Conservation (phyloP, 2,797 vertebrate species). For the Macropodus opercularis region DNA sequence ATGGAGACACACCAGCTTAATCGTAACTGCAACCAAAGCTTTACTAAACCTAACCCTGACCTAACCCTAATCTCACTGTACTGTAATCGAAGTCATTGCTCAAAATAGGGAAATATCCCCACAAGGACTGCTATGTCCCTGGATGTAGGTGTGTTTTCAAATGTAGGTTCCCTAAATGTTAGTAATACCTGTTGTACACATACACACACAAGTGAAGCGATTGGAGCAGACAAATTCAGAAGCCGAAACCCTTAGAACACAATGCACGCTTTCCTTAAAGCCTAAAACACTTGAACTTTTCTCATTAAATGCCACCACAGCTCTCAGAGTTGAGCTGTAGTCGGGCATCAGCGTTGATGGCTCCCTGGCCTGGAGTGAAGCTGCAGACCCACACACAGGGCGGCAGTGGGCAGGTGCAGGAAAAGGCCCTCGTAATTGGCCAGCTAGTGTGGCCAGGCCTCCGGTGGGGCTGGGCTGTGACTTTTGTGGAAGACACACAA, state of each 20-base stretch:
- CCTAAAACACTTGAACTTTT: slow-evolving; percentile 33
- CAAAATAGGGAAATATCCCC: no score
- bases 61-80: no score
- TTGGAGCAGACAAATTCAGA: neutral
- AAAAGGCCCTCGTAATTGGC: slow-evolving; percentile 76
- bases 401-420: slow-evolving; percentile 69
- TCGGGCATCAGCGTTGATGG: slow-evolving; percentile 63
- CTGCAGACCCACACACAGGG: slow-evolving; percentile 33
- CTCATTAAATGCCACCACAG: slow-evolving; percentile 25
- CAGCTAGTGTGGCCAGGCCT: slow-evolving; percentile 59
- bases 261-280: neutral
- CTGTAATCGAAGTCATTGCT: no score
- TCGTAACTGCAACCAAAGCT: no score
- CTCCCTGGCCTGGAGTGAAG: slow-evolving; percentile 51
- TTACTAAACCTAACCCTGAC: no score
- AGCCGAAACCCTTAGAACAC: neutral
- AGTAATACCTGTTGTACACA: no score
- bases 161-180: no score
- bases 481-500: slow-evolving; percentile 70
- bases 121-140: no score
- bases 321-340: slow-evolving; percentile 33
- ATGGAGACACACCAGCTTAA: no score
- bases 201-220: neutral
- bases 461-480: slow-evolving; percentile 56
- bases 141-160: no score